Percentiles rank a stretch among this genome's conserved stretches.
phyloP scores from a whole-genome alignment of 2,888 invertebrate species.

The Omphaloscelis lunosa region DNA sequence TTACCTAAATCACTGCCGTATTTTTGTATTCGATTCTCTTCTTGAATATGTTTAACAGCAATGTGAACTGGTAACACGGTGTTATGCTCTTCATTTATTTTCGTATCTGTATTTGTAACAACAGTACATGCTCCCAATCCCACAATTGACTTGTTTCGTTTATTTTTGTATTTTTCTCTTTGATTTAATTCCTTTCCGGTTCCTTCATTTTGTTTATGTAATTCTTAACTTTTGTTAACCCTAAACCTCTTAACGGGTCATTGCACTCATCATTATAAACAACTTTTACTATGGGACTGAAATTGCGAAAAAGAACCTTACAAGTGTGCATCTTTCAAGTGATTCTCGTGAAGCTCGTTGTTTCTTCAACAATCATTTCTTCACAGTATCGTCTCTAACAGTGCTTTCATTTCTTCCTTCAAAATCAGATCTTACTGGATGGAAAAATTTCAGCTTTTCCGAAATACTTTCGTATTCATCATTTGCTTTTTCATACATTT shows the following conservation, averaged over 20 bases:
- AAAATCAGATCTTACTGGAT: slow-evolving; percentile 33
- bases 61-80: slow-evolving; percentile 3
- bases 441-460: slow-evolving; percentile 66
- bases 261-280: background rate
- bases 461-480: slow-evolving; percentile 74
- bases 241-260: background rate
- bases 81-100: background rate
- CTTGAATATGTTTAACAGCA: slow-evolving; percentile 3
- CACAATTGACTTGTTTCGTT: background rate
- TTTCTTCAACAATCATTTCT: slow-evolving; percentile 10
- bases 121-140: background rate
- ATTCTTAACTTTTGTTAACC: background rate
- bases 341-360: slow-evolving; percentile 2
- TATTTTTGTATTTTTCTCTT: background rate
- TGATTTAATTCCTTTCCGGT: background rate
- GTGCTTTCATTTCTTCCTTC: slow-evolving; percentile 3
- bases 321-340: slow-evolving; percentile 9
- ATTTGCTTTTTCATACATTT: slow-evolving; percentile 79
- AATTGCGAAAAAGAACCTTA: background rate
- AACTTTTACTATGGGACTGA: background rate
- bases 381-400: background rate
- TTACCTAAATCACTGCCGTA: background rate
- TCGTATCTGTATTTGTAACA: background rate
- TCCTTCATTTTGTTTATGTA: background rate
- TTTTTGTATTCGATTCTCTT: slow-evolving; percentile 10